Base-by-base conservation (phyloP, 2,113 vertebrate genomes). In the Chamaea fasciata region DNA sequence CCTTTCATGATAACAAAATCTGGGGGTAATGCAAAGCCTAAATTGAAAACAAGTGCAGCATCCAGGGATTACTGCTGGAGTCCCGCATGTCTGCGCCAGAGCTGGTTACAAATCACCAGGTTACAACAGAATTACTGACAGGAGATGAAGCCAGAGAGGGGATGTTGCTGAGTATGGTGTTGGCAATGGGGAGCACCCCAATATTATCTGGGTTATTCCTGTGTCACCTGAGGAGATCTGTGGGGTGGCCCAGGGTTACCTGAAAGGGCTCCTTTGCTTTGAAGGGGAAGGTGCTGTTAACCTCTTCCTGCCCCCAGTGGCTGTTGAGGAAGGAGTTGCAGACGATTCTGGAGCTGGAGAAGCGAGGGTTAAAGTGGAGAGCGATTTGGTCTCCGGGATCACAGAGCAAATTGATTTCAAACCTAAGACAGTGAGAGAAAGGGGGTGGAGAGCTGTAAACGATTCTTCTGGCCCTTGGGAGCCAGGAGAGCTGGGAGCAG, bases 331-430 rank as follows among this genome's bases (percentile, higher is more conserved):
- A 98, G 50, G 98, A 96, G 42, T 98, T 98, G 95, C 98, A 98
- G 96, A 98, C 7, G 1, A 98, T 85, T 41, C 93, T 97, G 60
- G 98, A 96, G 20, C 97, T 97, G 70, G 95, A 80, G 91, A 98
- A 98, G 56, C 94, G 96, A 13, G 98, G 98, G 84, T 98, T 98
- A 44, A 98, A 94, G 71, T 98, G 98, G 83, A 98, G 98, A 90
- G 98, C 97, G 0, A 98, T 98, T 86, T 96, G 97, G 80, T 98
- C 98, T 41, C 98, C 98, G 0, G 81, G 74, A 22, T 98, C 98
- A 3, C 93, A 97, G 59, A 98, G 70, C 90, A 98, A 97, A 96
- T 98, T 98, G 64, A 98, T 98, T 94, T 98, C 98, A 94, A 98
- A 98, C 97, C 98, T 98, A 37, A 64, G 28, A 62, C 5, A 35